A percentile compares a stretch with the other conserved stretches of the same genome.
Conservation (phyloP, 23 tunicate genomes). For the Halocynthia roretzi region DNA sequence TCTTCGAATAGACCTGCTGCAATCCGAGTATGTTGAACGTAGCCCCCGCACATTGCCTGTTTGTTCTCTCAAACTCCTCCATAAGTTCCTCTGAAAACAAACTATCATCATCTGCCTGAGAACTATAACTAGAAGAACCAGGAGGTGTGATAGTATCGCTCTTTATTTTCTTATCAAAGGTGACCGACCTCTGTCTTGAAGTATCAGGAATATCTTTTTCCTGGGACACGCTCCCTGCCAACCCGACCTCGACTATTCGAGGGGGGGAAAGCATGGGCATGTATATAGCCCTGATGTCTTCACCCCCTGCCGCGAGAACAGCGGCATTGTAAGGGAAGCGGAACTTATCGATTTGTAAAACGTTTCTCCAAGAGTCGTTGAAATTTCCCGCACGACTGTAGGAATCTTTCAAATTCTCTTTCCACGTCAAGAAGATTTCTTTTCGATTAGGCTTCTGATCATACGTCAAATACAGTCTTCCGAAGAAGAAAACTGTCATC, state of each 20-base stretch:
- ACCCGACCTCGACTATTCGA: not conserved
- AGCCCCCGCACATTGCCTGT: not conserved
- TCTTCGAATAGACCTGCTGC: not conserved
- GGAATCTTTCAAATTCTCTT: too few relatives aligned
- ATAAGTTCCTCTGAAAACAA: not conserved
- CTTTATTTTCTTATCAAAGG: not conserved
- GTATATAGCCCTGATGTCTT: not conserved
- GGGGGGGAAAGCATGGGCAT: not conserved
- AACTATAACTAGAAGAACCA: not conserved
- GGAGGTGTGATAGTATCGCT: not conserved
- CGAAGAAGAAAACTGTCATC: too few relatives aligned
- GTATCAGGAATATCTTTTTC: not conserved
- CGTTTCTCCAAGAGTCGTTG: too few relatives aligned
- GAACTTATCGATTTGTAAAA: too few relatives aligned
- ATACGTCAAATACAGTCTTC: too few relatives aligned
- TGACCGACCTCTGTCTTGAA: not conserved
- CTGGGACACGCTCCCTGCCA: not conserved
- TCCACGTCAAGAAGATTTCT: too few relatives aligned
- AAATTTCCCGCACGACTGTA: too few relatives aligned
- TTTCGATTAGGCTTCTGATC: too few relatives aligned
- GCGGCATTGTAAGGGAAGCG: too few relatives aligned
- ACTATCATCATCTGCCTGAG: not conserved
- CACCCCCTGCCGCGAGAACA: not conserved
- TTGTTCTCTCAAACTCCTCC: not conserved
- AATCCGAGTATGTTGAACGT: constrained; percentile 1